phyloP scores from a whole-genome alignment of 2,888 invertebrate species.

The Pseudococcus jackbeardsleyi region DNA sequence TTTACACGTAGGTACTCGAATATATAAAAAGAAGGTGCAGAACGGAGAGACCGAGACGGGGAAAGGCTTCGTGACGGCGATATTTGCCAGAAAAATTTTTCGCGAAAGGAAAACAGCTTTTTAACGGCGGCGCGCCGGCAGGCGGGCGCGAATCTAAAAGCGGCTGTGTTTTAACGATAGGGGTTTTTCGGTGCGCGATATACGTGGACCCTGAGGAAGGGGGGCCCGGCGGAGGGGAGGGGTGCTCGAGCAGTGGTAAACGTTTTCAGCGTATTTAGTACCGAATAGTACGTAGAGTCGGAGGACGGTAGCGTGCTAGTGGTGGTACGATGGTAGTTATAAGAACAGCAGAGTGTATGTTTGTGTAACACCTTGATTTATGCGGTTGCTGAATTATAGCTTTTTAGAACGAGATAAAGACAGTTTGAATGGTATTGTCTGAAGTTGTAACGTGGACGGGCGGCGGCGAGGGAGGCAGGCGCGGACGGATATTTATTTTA shows the following conservation, averaged over 20 bases:
- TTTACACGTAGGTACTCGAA: not conserved
- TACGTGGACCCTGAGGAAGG: not conserved
- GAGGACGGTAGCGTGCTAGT: not conserved
- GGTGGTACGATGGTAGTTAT: not conserved
- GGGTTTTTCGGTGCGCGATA: not conserved
- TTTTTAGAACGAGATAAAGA: conserved; percentile 65
- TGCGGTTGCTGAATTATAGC: conserved; percentile 65
- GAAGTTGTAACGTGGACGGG: conserved; percentile 63
- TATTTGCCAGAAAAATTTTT: conserved; percentile 45
- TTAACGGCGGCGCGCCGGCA: not conserved
- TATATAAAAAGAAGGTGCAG: not conserved
- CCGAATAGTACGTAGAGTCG: not conserved
- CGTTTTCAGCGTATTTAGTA: conserved; percentile 55
- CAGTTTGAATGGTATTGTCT: conserved; percentile 65
- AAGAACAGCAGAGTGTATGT: conserved; percentile 58
- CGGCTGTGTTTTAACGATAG: conserved; percentile 48
- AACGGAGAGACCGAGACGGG: not conserved
- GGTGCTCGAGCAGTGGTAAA: not conserved
- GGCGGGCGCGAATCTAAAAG: conserved; percentile 11
- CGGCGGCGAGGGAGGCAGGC: conserved; percentile 65
- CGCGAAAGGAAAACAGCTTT: conserved; percentile 49
- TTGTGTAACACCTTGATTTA: conserved; percentile 65
- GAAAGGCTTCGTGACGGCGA: conserved; percentile 31
- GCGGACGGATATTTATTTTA: conserved; percentile 73
- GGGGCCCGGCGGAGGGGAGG: too few relatives aligned